Percentiles rank a stretch among this genome's conserved stretches.
phyloP scores from a whole-genome alignment of 2,888 invertebrate genomes.

The Rhopalosiphum nymphaeae region DNA sequence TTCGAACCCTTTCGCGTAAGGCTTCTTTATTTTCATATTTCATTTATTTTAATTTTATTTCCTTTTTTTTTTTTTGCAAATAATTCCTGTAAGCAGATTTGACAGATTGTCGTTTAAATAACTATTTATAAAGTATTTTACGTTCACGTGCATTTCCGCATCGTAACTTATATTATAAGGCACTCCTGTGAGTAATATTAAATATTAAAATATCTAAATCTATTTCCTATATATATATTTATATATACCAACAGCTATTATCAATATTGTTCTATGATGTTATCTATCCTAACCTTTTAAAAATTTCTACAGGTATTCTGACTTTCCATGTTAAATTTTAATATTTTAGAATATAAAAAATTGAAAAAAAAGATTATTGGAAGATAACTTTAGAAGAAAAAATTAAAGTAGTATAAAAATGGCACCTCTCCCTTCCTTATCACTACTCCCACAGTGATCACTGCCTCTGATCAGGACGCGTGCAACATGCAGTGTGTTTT shows the following conservation, averaged over 20 bases:
- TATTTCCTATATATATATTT: not conserved
- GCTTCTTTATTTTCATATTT: slow-evolving; percentile 55
- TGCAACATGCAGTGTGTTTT: too few relatives aligned
- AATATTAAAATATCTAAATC: too few relatives aligned
- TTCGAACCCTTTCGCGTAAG: slow-evolving; percentile 60
- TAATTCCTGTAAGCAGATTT: slow-evolving; percentile 50
- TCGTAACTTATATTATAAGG: not conserved
- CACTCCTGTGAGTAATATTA: too few relatives aligned
- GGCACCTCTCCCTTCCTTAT: too few relatives aligned
- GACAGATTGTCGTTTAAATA: slow-evolving; percentile 52
- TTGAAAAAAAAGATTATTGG: not conserved
- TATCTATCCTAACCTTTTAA: not conserved
- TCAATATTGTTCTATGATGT: not conserved
- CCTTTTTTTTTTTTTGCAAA: not conserved
- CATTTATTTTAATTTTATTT: not conserved
- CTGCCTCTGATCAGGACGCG: too few relatives aligned
- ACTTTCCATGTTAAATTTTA: not conserved
- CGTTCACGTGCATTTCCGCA: not conserved
- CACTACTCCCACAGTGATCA: too few relatives aligned
- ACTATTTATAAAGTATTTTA: not conserved
- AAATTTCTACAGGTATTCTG: not conserved
- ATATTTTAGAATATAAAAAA: not conserved
- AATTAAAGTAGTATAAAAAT: too few relatives aligned
- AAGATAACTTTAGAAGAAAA: not conserved
- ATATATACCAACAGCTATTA: not conserved